Evolutionary conservation across 2,797 vertebrate genomes (phyloP).

Genomic region (Pseudomugil tenellus): DNA sequence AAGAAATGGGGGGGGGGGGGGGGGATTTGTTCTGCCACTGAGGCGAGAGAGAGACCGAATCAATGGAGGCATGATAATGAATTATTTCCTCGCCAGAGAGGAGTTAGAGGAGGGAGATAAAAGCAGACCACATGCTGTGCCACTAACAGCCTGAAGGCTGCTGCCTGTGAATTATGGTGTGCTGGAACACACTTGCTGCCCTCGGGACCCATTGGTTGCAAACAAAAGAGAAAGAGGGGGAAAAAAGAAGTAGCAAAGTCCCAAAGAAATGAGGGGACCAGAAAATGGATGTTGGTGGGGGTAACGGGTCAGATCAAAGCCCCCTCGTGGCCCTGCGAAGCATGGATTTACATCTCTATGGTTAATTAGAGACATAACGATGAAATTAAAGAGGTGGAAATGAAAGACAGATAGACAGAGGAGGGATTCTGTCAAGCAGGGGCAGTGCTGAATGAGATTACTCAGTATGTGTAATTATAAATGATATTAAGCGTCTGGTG

Average conservation of each 20-base stretch:
- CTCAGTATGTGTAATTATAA: slow-evolving; percentile 61
- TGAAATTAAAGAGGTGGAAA: slow-evolving; percentile 65
- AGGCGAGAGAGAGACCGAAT: slow-evolving; percentile 60
- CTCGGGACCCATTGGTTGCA: slow-evolving; percentile 53
- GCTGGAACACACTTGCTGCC: slow-evolving; percentile 61
- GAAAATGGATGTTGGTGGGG: slow-evolving; percentile 47
- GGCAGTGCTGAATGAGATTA: slow-evolving; percentile 44
- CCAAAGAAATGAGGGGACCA: slow-evolving; percentile 15
- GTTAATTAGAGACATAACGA: slow-evolving; percentile 70
- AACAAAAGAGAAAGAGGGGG: slow-evolving; percentile 36
- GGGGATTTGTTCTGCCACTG: slow-evolving; percentile 43
- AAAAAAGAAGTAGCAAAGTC: slow-evolving; percentile 43
- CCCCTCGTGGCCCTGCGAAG: slow-evolving; percentile 37
- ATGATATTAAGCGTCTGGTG: slow-evolving; percentile 62
- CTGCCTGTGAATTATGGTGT: slow-evolving; percentile 63
- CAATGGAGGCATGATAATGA: slow-evolving; percentile 74
- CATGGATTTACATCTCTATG: slow-evolving; percentile 61
- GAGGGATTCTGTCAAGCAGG: slow-evolving; percentile 32
- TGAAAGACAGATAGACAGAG: slow-evolving; percentile 53
- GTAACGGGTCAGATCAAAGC: slow-evolving; percentile 58
- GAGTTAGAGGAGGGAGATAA: slow-evolving; percentile 74
- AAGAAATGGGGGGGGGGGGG: background rate
- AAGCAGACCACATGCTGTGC: slow-evolving; percentile 78
- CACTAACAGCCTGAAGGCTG: slow-evolving; percentile 65
- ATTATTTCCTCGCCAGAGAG: slow-evolving; percentile 69